Evolutionary conservation across 35 echinoderm and acorn worm species (phyloP).

Genomic region (Lytechinus pictus): DNA sequence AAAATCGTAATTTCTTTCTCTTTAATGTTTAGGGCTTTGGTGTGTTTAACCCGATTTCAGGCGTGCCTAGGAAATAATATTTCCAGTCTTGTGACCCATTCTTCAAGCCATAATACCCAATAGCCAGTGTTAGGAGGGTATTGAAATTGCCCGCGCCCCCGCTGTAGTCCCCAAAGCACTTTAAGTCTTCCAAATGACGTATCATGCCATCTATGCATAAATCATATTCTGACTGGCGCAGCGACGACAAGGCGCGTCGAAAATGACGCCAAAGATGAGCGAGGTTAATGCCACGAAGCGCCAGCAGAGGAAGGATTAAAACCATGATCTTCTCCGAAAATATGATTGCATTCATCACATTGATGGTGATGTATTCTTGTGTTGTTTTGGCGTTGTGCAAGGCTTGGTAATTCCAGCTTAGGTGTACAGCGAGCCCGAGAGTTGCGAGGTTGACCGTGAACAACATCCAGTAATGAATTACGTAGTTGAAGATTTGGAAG

Average conservation of each 20-base stretch:
- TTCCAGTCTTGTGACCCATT: slow-evolving; percentile 31
- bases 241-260: not conserved
- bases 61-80: not conserved
- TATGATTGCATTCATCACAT: not conserved
- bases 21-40: too few relatives aligned
- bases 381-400: not conserved
- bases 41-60: too few relatives aligned
- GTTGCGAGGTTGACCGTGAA: slow-evolving; percentile 1
- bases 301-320: not conserved
- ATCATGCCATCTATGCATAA: not conserved
- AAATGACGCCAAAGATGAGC: not conserved
- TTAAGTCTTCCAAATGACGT: not conserved
- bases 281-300: not conserved
- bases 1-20: too few relatives aligned
- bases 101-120: not conserved
- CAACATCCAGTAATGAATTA: slow-evolving; percentile 2
- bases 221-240: not conserved
- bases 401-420: slow-evolving; percentile 21
- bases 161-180: not conserved
- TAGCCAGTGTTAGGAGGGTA: not conserved
- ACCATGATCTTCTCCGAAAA: not conserved
- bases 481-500: not conserved
- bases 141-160: not conserved
- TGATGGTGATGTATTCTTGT: not conserved
- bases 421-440: not conserved